A percentile compares a stretch with the other conserved stretches of the same genome.
Evolutionary conservation across 2,888 invertebrate species (phyloP).

Genomic region (Xanthorhoe designata): DNA sequence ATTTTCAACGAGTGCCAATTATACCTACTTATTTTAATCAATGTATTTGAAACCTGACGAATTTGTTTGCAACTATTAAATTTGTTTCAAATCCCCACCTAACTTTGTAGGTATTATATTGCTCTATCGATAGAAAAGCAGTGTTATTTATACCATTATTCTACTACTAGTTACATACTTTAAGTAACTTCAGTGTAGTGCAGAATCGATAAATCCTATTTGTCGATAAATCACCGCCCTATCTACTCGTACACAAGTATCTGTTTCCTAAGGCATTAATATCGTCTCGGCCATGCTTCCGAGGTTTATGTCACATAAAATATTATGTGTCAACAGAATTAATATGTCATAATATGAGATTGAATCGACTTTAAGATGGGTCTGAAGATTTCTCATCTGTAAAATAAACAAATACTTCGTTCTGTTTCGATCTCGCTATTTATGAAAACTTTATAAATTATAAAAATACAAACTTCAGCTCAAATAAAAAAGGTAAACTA

Average conservation of each 20-base stretch:
- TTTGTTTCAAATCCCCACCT: too few species aligned
- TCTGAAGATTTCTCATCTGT: not conserved
- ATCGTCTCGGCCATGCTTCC: constrained; percentile 42
- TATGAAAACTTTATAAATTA: not conserved
- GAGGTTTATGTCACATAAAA: constrained; percentile 38
- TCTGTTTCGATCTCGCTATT: not conserved
- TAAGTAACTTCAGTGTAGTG: not conserved
- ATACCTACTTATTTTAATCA: too few species aligned
- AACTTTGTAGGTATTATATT: too few species aligned
- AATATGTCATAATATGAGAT: constrained; percentile 12
- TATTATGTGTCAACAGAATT: constrained; percentile 25
- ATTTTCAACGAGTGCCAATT: too few species aligned
- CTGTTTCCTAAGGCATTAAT: constrained; percentile 62
- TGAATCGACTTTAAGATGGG: constrained; percentile 14
- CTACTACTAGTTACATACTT: too few species aligned
- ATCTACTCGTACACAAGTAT: constrained; percentile 47
- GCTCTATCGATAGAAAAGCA: too few species aligned
- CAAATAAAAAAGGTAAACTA: too few species aligned
- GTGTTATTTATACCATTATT: too few species aligned
- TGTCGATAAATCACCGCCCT: constrained; percentile 30
- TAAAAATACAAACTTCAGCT: too few species aligned
- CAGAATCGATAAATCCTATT: constrained; percentile 11
- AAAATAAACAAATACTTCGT: not conserved
- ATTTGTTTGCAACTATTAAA: too few species aligned
- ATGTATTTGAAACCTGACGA: too few species aligned